These are phyloP conservation scores for Prunella strophiata DNA, from an alignment of 2,797 vertebrate genomes.

Conservation along the genomic window DNA sequence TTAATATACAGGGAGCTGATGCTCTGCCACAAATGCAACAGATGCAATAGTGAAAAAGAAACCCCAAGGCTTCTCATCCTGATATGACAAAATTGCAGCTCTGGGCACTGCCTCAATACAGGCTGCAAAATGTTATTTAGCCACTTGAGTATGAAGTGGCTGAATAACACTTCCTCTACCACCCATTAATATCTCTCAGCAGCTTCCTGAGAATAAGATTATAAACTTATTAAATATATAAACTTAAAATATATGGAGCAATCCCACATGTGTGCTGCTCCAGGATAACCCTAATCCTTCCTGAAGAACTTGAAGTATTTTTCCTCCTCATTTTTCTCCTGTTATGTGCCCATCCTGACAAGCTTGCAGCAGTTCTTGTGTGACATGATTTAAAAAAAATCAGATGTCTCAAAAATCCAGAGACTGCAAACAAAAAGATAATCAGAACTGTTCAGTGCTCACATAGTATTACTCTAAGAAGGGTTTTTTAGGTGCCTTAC, in stretches of 20 bases:
- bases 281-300: neutral
- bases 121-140: slow-evolving; percentile 27
- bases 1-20: neutral
- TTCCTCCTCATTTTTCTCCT: neutral
- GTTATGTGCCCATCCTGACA: neutral
- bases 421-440: neutral
- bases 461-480: neutral
- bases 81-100: neutral
- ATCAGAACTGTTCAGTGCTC: neutral
- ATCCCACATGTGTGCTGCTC: neutral
- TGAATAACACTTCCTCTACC: neutral
- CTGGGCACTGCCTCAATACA: neutral
- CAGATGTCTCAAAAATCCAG: neutral
- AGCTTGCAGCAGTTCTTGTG: neutral
- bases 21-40: rapidly evolving
- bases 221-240: neutral
- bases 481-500: neutral
- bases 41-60: neutral
- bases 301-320: neutral
- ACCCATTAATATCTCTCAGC: neutral
- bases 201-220: slow-evolving; percentile 8
- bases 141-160: neutral
- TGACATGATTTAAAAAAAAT: neutral
- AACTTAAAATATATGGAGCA: neutral
- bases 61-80: neutral